Conservation (phyloP, 2,113 vertebrate species). For the Mormoops blainvillei region DNA sequence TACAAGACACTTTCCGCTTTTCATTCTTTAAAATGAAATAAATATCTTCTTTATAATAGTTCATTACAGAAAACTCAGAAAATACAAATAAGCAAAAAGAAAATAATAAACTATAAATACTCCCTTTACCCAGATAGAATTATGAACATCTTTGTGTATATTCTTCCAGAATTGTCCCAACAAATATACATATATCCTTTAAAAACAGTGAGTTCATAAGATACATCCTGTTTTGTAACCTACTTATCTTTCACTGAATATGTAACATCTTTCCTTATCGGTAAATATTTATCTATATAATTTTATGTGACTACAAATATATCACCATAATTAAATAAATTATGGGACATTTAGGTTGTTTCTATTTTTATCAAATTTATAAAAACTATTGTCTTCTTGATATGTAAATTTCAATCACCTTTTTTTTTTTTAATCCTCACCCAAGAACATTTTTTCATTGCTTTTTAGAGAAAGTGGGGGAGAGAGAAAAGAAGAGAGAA, state of each 20-base stretch:
- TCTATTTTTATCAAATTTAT: constrained; percentile 14
- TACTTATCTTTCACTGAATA: neutral
- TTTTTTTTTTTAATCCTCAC: neutral
- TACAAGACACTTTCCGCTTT: neutral
- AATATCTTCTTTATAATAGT: neutral
- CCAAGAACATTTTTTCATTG: too few relatives aligned
- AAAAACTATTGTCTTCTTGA: neutral
- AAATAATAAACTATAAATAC: neutral
- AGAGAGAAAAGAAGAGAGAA: too few relatives aligned
- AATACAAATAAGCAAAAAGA: neutral
- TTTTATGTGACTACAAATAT: neutral
- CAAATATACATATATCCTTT: neutral
- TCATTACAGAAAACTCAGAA: neutral
- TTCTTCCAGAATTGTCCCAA: neutral
- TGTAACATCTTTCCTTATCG: neutral
- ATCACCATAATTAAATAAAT: neutral
- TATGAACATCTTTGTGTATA: neutral
- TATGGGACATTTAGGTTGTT: neutral
- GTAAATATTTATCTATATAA: neutral
- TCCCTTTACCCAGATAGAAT: neutral
- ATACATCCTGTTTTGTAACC: neutral
- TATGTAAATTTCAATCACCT: neutral
- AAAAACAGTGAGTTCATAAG: neutral
- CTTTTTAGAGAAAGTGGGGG: too few relatives aligned
- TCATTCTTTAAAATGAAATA: neutral